These are phyloP conservation scores for Amblyopsis hoosieri DNA, from an alignment of 2,797 vertebrate genomes.

Conservation along the genomic window DNA sequence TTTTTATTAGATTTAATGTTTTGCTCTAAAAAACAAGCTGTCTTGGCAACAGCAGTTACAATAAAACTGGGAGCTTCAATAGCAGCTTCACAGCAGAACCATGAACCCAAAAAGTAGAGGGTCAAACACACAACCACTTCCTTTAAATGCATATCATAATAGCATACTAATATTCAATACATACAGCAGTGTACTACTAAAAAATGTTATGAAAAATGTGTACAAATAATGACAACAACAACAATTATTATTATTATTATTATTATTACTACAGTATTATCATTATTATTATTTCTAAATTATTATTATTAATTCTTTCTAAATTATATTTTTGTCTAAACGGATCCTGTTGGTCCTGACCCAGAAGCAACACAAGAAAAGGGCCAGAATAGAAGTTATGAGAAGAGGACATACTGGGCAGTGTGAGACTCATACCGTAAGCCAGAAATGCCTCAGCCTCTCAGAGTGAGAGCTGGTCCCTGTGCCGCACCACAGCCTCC, in stretches of 20 bases:
- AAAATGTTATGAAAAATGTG: too few species aligned
- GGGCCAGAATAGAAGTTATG: constrained; percentile 39
- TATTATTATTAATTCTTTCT: background rate
- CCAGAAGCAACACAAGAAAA: constrained; percentile 20
- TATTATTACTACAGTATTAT: too few species aligned
- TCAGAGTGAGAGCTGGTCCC: constrained; percentile 30
- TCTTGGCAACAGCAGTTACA: constrained; percentile 17
- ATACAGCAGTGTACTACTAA: too few species aligned
- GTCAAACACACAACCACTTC: too few species aligned
- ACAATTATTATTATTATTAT: too few species aligned
- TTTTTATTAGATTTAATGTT: constrained; percentile 6
- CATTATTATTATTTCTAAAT: background rate
- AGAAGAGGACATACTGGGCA: constrained; percentile 37
- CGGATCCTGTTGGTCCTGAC: too few species aligned
- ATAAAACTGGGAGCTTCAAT: constrained; percentile 12
- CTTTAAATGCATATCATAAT: too few species aligned
- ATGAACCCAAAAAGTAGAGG: too few species aligned
- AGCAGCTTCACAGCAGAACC: too few species aligned
- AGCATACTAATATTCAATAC: too few species aligned
- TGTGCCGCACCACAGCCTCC: constrained; percentile 42
- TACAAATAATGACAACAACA: too few species aligned
- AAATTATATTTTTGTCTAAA: background rate
- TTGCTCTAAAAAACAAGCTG: constrained; percentile 6
- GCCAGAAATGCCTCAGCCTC: constrained; percentile 16
- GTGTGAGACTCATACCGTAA: constrained; percentile 51